These are phyloP conservation scores for Lanius ludovicianus DNA, from an alignment of 2,113 vertebrate species.

Conservation along the genomic window DNA sequence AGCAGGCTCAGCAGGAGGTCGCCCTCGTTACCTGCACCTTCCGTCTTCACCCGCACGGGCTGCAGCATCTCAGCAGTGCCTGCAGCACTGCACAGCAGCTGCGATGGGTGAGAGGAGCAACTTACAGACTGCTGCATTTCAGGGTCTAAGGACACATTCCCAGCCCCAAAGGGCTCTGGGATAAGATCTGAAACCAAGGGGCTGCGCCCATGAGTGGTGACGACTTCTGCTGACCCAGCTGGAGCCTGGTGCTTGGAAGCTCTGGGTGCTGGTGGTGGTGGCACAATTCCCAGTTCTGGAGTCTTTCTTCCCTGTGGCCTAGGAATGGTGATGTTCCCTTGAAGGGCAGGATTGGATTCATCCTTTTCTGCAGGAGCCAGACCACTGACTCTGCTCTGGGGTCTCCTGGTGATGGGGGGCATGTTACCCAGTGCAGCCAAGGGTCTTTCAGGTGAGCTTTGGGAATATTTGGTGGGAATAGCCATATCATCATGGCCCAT, in stretches of 20 bases:
- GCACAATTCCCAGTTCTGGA: conserved; percentile 84
- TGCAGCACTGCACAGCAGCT: conserved; percentile 1
- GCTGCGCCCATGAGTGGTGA: neutral
- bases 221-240: neutral
- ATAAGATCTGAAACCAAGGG: conserved; percentile 42
- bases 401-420: conserved; percentile 35
- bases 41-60: conserved; percentile 64
- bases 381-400: conserved; percentile 59
- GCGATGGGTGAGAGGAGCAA: neutral
- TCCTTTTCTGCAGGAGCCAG: conserved; percentile 56
- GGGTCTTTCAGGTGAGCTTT: conserved; percentile 71
- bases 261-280: conserved; percentile 80
- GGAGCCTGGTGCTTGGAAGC: conserved; percentile 68
- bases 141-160: conserved; percentile 49
- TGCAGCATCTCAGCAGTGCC: conserved; percentile 74
- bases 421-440: conserved; percentile 55
- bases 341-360: conserved; percentile 5
- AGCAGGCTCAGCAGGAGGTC: conserved; percentile 86
- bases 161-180: conserved; percentile 51
- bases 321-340: conserved; percentile 88
- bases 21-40: conserved; percentile 11
- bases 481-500: conserved; percentile 79
- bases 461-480: conserved; percentile 69
- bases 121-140: conserved; percentile 70
- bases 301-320: conserved; percentile 93